Conservation (phyloP, 2,888 invertebrate species). For the Odontomyia ornata region DNA sequence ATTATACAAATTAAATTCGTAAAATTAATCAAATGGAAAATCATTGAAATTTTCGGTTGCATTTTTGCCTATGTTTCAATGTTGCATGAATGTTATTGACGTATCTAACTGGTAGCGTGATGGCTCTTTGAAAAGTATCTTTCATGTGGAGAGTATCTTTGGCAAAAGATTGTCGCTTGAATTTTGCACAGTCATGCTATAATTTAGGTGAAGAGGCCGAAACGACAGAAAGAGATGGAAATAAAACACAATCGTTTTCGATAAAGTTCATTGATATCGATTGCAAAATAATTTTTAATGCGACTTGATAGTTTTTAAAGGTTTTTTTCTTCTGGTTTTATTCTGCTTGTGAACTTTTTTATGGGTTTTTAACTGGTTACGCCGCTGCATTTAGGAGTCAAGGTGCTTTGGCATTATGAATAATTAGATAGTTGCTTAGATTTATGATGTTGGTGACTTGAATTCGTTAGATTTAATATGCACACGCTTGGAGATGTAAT, state of each 20-base stretch:
- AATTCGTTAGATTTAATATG: not conserved
- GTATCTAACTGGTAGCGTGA: too few species aligned
- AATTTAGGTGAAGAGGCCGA: conserved; percentile 6
- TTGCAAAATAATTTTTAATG: not conserved
- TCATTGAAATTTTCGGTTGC: too few species aligned
- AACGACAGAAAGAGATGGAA: too few species aligned
- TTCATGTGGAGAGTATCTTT: too few species aligned
- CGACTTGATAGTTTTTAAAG: not conserved
- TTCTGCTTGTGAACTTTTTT: too few species aligned
- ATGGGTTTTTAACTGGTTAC: not conserved
- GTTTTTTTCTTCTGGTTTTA: too few species aligned
- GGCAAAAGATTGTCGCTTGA: too few species aligned
- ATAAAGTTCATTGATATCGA: conserved; percentile 3
- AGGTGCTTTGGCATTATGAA: conserved; percentile 6
- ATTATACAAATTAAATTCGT: too few species aligned
- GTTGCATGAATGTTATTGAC: too few species aligned
- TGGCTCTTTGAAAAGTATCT: too few species aligned
- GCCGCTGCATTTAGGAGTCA: conserved; percentile 14
- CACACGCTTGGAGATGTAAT: not conserved
- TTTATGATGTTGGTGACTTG: not conserved
- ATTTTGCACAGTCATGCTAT: not conserved
- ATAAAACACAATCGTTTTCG: not conserved
- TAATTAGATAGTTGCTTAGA: not conserved
- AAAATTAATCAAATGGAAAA: too few species aligned
- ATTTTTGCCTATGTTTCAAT: too few species aligned